phyloP scores from a whole-genome alignment of 2,888 invertebrate species.

The Drosophila percnosoma region DNA sequence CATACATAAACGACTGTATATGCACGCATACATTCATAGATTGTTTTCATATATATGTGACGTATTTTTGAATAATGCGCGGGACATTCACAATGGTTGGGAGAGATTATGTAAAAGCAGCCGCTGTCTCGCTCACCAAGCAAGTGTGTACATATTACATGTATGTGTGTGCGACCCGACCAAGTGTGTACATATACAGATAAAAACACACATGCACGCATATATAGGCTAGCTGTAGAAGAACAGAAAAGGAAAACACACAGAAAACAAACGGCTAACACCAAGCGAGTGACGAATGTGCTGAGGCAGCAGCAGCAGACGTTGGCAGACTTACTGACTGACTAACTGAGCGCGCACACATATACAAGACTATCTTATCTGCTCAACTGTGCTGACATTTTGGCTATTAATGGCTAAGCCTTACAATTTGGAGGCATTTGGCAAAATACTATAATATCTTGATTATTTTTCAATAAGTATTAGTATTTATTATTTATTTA shows the following conservation, averaged over 20 bases:
- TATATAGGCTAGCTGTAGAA: constrained; percentile 21
- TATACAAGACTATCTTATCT: constrained; percentile 5
- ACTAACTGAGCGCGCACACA: constrained; percentile 56
- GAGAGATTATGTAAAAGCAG: constrained; percentile 61
- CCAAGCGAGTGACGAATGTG: constrained; percentile 66
- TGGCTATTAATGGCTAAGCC: not conserved
- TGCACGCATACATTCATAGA: not conserved
- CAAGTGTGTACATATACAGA: not conserved
- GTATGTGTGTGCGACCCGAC: constrained; percentile 17
- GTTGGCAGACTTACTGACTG: constrained; percentile 70
- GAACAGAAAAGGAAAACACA: constrained; percentile 18
- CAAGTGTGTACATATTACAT: constrained; percentile 33
- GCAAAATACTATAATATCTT: not conserved
- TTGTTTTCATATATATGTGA: not conserved
- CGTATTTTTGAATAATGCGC: constrained; percentile 45
- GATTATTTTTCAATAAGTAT: too few species aligned
- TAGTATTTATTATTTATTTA: not conserved
- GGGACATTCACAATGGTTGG: constrained; percentile 50
- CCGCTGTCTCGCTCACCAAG: constrained; percentile 45
- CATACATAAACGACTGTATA: not conserved
- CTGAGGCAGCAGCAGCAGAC: constrained; percentile 55
- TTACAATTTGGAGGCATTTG: not conserved
- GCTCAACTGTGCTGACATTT: not conserved
- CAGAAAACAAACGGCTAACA: constrained; percentile 28
- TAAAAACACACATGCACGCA: not conserved